phyloP scores from a whole-genome alignment of 2,888 invertebrate genomes.

The Diogma glabrata region DNA sequence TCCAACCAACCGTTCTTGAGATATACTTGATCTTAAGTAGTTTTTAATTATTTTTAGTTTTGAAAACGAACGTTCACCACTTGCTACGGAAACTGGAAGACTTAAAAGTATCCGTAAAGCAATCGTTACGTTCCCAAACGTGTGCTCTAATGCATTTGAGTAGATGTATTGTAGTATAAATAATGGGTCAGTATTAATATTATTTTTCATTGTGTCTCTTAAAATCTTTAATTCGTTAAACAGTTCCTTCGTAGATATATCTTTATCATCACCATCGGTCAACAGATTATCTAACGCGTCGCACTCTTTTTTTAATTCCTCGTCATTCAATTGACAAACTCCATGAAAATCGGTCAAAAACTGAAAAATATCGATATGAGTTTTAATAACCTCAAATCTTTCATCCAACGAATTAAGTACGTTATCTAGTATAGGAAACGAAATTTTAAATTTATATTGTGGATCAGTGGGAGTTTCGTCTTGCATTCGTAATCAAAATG shows the following conservation, averaged over 20 bases:
- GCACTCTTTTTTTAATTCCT: background rate
- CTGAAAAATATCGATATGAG: background rate
- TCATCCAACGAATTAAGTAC: slow-evolving; percentile 1
- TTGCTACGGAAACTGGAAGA: slow-evolving; percentile 1
- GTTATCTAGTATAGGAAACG: background rate
- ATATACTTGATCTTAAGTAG: background rate
- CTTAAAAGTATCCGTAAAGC: slow-evolving; percentile 2
- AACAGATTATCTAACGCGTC: background rate
- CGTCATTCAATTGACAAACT: background rate
- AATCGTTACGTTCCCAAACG: background rate
- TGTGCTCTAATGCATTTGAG: background rate
- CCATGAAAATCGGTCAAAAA: background rate
- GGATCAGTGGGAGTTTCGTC: background rate
- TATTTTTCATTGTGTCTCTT: background rate
- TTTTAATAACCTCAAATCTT: background rate
- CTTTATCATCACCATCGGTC: background rate
- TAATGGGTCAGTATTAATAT: background rate
- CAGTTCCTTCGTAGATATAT: background rate
- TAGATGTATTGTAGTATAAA: background rate
- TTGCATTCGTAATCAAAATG: background rate
- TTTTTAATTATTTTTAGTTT: slow-evolving; percentile 4
- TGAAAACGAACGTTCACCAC: slow-evolving; percentile 1
- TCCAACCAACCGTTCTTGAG: background rate
- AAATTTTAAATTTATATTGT: background rate
- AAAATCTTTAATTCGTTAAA: slow-evolving; percentile 1